Conservation (phyloP, 1,140 invertebrate genomes). For the Atta colombica region DNA sequence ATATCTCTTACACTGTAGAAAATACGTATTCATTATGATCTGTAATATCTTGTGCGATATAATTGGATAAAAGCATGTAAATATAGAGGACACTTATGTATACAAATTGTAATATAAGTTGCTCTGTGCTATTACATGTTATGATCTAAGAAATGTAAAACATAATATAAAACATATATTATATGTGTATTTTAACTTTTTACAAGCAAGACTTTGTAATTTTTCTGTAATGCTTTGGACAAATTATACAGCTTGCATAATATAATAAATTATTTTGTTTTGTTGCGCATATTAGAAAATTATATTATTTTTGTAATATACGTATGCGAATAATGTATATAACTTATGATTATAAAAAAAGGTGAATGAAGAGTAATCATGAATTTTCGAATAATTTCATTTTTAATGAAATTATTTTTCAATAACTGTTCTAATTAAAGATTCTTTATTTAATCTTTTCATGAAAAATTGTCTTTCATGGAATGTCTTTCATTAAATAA, state of each 20-base stretch:
- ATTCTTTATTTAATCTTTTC: neutral
- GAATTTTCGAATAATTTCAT: neutral
- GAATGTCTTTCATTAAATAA: too few relatives aligned
- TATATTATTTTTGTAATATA: neutral
- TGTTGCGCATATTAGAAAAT: neutral
- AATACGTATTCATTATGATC: too few relatives aligned
- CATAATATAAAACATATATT: neutral
- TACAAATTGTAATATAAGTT: neutral
- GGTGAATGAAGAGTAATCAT: neutral
- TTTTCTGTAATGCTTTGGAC: neutral
- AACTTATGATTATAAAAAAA: neutral
- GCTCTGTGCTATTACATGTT: neutral
- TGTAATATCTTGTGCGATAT: too few relatives aligned
- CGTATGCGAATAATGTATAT: neutral
- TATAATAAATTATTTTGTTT: neutral
- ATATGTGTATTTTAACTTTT: neutral
- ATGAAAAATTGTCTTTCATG: neutral
- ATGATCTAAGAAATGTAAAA: conserved; percentile 5
- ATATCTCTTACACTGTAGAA: too few relatives aligned
- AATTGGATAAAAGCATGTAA: too few relatives aligned
- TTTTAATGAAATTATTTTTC: neutral
- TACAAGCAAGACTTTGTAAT: neutral
- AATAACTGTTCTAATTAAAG: neutral
- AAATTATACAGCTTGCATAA: neutral
- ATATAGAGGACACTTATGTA: too few relatives aligned